Percentiles rank a stretch among this genome's conserved stretches.
These are phyloP conservation scores for Laterallus jamaicensis DNA, from an alignment of 2,113 vertebrate species.

Conservation along the genomic window DNA sequence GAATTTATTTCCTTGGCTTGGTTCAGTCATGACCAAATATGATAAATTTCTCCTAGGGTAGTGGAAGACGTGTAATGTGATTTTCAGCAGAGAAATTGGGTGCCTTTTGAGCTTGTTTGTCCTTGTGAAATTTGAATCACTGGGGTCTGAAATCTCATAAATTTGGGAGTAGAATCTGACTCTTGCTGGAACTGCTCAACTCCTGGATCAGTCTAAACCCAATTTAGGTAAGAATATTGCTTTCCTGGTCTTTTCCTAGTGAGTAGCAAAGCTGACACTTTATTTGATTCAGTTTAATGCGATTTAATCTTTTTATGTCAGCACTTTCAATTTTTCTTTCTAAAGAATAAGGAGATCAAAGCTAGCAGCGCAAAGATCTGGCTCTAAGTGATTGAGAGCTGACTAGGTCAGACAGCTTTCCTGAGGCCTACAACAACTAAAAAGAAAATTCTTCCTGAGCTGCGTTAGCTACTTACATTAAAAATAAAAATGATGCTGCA, in stretches of 20 bases:
- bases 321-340: neutral
- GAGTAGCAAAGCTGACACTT: neutral
- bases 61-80: neutral
- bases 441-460: neutral
- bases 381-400: neutral
- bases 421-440: neutral
- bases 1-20: neutral
- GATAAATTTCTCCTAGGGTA: neutral
- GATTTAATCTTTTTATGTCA: slow-evolving; percentile 41
- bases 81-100: neutral
- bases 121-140: neutral
- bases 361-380: neutral
- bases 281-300: slow-evolving; percentile 24
- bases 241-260: neutral
- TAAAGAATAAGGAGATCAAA: neutral
- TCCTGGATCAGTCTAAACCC: neutral
- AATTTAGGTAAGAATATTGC: neutral
- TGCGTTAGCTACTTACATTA: neutral
- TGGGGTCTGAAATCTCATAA: neutral
- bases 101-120: neutral
- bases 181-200: neutral
- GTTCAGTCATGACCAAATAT: neutral
- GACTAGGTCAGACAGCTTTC: neutral
- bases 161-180: neutral
- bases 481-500: neutral